phyloP scores from a whole-genome alignment of 2,113 vertebrate genomes.

The Crocuta crocuta region DNA sequence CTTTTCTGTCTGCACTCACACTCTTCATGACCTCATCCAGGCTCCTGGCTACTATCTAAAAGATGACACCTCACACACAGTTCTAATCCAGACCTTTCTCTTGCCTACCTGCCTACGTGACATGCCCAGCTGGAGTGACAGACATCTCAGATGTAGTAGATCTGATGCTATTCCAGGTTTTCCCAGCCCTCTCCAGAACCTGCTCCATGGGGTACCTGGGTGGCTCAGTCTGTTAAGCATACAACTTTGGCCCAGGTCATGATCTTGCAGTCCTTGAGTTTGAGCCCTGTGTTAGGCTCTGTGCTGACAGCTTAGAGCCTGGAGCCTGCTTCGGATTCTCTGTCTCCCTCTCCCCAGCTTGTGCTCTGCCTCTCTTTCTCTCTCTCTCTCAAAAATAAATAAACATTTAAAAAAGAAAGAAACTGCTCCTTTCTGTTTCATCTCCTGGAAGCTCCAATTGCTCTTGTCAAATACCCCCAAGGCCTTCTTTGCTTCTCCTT shows the following conservation, averaged over 20 bases:
- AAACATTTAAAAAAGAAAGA: not conserved
- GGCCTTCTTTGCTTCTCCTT: not conserved
- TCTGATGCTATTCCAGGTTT: too few species aligned
- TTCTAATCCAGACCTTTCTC: not conserved
- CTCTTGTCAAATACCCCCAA: not conserved
- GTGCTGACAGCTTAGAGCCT: too few species aligned
- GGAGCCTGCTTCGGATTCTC: too few species aligned
- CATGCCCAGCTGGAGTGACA: not conserved
- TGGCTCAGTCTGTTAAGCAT: too few species aligned
- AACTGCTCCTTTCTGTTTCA: not conserved
- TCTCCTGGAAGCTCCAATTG: accelerated
- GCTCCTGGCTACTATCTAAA: not conserved
- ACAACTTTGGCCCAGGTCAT: too few species aligned
- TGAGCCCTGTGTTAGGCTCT: too few species aligned
- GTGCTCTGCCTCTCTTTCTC: too few species aligned
- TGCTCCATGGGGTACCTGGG: not conserved
- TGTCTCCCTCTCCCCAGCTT: too few species aligned
- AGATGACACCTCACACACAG: not conserved
- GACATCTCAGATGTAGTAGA: not conserved
- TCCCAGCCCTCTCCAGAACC: not conserved
- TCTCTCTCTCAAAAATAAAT: too few species aligned
- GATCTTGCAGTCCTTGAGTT: too few species aligned
- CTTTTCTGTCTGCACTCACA: not conserved
- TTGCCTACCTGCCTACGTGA: not conserved
- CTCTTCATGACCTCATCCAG: too few species aligned